These are phyloP conservation scores for Scaptodrosophila lebanonensis DNA, from an alignment of 1,140 invertebrate genomes.

Conservation along the genomic window DNA sequence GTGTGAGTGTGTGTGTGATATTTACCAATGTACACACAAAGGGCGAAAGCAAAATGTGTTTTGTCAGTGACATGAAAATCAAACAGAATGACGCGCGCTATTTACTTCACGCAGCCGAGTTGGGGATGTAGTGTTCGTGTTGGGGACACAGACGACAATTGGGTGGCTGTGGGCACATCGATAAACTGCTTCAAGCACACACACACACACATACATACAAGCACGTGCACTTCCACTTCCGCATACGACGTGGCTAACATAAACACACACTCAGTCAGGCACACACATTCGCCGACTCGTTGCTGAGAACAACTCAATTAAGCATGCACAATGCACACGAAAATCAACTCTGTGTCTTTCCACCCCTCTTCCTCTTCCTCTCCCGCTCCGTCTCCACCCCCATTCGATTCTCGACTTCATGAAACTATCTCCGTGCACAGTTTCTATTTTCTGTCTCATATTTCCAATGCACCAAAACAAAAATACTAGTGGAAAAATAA, in stretches of 20 bases:
- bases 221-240: constrained; percentile 22
- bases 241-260: too few species aligned
- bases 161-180: constrained; percentile 21
- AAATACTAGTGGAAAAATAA: too few species aligned
- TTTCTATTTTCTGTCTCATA: neutral
- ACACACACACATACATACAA: neutral
- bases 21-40: constrained; percentile 52
- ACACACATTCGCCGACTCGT: too few species aligned
- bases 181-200: constrained; percentile 47
- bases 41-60: constrained; percentile 50
- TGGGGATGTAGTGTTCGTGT: neutral
- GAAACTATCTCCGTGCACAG: neutral
- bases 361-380: neutral
- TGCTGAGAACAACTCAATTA: constrained; percentile 57
- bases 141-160: neutral
- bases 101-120: constrained; percentile 43
- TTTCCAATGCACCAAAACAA: neutral
- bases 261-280: too few species aligned
- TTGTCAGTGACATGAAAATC: constrained; percentile 69
- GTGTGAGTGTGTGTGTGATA: constrained; percentile 14
- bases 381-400: neutral
- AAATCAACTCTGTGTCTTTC: constrained; percentile 37
- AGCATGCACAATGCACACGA: constrained; percentile 71
- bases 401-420: too few species aligned
- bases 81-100: constrained; percentile 55